Evolutionary conservation across 1,140 invertebrate species (phyloP).

Genomic region (Radopholus similis): DNA sequence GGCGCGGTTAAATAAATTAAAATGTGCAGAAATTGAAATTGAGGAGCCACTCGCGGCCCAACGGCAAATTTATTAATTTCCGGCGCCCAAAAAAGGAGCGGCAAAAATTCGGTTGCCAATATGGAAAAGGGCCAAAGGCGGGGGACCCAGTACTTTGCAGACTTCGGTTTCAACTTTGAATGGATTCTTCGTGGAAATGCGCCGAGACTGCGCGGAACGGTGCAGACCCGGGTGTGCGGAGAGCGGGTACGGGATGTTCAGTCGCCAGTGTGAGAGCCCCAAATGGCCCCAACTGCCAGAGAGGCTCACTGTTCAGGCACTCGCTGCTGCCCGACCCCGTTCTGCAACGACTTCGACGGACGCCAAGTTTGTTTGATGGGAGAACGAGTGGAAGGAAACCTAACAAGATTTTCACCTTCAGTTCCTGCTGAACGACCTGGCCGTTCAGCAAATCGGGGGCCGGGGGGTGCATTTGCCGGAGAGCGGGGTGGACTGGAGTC

Average conservation of each 20-base stretch:
- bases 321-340: slow-evolving; percentile 16
- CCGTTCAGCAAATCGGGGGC: background rate
- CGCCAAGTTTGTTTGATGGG: slow-evolving; percentile 7
- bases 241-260: slow-evolving; percentile 23
- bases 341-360: slow-evolving; percentile 23
- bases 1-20: slow-evolving; percentile 11
- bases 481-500: background rate
- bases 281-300: background rate
- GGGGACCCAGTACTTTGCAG: too few relatives aligned
- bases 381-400: too few relatives aligned
- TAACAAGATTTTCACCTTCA: too few relatives aligned
- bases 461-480: background rate
- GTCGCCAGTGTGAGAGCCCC: background rate
- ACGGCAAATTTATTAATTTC: slow-evolving; percentile 9
- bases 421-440: too few relatives aligned
- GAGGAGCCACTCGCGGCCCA: slow-evolving; percentile 8
- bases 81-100: too few relatives aligned
- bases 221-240: slow-evolving; percentile 16
- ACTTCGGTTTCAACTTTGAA: slow-evolving; percentile 16
- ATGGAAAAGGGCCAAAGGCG: too few relatives aligned
- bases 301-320: background rate
- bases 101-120: too few relatives aligned
- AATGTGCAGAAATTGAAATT: slow-evolving; percentile 20
- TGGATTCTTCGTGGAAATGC: slow-evolving; percentile 21
- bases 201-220: slow-evolving; percentile 15